Base-by-base conservation (phyloP, 1,140 invertebrate species). In the Bombus sibiricus region DNA sequence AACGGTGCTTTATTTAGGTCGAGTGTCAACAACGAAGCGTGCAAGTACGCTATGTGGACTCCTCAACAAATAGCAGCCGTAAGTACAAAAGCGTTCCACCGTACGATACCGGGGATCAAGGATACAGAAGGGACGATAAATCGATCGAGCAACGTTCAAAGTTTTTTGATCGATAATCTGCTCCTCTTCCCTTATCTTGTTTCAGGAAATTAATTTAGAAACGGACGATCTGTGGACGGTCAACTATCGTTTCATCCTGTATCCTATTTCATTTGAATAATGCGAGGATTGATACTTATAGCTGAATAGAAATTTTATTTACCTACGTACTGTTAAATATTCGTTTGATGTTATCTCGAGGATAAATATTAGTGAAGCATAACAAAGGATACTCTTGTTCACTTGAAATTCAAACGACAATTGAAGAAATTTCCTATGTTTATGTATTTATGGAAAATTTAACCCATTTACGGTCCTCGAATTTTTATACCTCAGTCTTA, bases 1-100 rank as follows among this genome's bases (percentile, higher is more conserved):
- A 41, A 43, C 81, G 82, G 59, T 86, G 87, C 90, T 90, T 91
- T 92, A 92, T 92, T 92, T 90, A 64, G 91, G 90, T 92, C 91
- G 91, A 90, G 86, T 79, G 88, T 91, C 91, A 89, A 85, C 85
- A 89, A 77, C 81, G 90, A 66, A 76, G 62, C 68, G 77, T 66
- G 69, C 81, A 82, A 90, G 85, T 82, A 87, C 86, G 82, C 90
- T 91, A 84, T 86, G 88, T 90, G 87, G 77, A 81, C 62, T 85
- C 73, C 78, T 88, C 86, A 68, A 86, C 88, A 88, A 91, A 92
- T 88, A 87, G 74, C 77, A 66, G 59, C 72, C 57, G 75, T 69
- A 83, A 89, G 82, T 89, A 91, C 89, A 91, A 91, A 91, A 85
- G 83, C 86, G 76, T 68, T 66, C 34, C 72, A 53, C 28, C 62